Evolutionary conservation across 2,888 invertebrate species (phyloP).

Genomic region (Smittia aterrima): DNA sequence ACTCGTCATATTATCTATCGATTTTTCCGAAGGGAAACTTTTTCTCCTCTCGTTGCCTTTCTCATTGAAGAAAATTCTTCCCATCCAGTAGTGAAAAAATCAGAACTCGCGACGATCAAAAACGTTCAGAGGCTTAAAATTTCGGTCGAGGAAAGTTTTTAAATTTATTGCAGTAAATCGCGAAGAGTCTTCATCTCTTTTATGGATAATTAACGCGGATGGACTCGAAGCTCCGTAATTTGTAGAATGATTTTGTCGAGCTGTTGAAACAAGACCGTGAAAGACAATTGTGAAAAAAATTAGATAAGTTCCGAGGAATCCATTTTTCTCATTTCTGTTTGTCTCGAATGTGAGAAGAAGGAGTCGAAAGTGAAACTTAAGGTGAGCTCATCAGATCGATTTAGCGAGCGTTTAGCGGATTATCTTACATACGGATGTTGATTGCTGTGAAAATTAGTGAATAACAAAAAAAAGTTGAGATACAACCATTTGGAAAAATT

Average conservation of each 20-base stretch:
- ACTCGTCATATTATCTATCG: conserved; percentile 28
- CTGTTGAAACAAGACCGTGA: neutral
- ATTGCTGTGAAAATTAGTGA: neutral
- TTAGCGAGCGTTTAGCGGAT: neutral
- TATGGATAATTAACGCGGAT: neutral
- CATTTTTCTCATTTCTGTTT: conserved; percentile 22
- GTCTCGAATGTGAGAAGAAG: neutral
- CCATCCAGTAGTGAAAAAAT: conserved; percentile 40
- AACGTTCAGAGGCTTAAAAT: neutral
- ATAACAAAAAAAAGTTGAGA: neutral
- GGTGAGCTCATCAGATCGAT: neutral
- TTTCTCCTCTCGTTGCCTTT: conserved; percentile 11
- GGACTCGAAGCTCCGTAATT: neutral
- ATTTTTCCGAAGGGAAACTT: conserved; percentile 30
- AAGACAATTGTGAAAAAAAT: neutral
- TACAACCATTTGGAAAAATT: neutral
- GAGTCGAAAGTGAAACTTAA: conserved; percentile 10
- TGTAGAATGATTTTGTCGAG: neutral
- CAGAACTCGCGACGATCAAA: conserved; percentile 36
- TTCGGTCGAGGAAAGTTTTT: conserved; percentile 1
- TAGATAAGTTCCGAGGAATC: conserved; percentile 26
- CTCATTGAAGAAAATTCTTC: conserved; percentile 36
- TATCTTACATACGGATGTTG: too few relatives aligned
- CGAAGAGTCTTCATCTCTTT: neutral
- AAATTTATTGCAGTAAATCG: conserved; percentile 12